Percentiles rank a stretch among this genome's conserved stretches.
These are phyloP conservation scores for Aspidiotus rigidus DNA, from an alignment of 2,888 invertebrate genomes.

Conservation along the genomic window DNA sequence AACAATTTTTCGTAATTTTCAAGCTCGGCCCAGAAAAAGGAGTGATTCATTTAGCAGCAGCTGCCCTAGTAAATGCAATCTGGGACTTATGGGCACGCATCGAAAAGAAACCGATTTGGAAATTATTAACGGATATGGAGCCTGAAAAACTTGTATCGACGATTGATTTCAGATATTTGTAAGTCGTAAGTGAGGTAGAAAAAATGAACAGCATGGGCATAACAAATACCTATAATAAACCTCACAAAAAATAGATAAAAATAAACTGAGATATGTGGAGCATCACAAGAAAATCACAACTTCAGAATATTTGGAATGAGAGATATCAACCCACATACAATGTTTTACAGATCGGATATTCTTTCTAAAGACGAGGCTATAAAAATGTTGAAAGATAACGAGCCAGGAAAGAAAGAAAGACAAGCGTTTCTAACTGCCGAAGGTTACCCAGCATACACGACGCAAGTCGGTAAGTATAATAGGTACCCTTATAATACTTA, in stretches of 20 bases:
- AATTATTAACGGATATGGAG: slow-evolving; percentile 67
- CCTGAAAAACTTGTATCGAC: slow-evolving; percentile 75
- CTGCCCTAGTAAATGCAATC: slow-evolving; percentile 77
- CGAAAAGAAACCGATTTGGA: slow-evolving; percentile 79
- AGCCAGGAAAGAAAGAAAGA: slow-evolving; percentile 52
- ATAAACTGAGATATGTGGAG: too few species aligned
- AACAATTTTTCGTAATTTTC: neutral
- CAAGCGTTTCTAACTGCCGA: slow-evolving; percentile 53
- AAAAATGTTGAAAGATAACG: slow-evolving; percentile 53
- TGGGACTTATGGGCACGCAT: slow-evolving; percentile 88
- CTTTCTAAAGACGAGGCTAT: slow-evolving; percentile 75
- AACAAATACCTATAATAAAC: too few species aligned
- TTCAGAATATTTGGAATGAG: too few species aligned
- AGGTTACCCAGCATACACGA: slow-evolving; percentile 82
- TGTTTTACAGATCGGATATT: slow-evolving; percentile 62
- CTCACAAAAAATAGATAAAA: too few species aligned
- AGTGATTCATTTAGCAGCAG: slow-evolving; percentile 75
- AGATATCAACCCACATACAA: neutral
- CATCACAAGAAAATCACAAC: too few species aligned
- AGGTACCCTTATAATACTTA: neutral
- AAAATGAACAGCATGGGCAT: too few species aligned
- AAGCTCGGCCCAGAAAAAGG: slow-evolving; percentile 43
- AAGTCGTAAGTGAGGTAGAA: slow-evolving; percentile 38
- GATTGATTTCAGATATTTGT: slow-evolving; percentile 73
- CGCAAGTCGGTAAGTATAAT: slow-evolving; percentile 58